Evolutionary conservation across 2,797 vertebrate species (phyloP), one percentile per base, ranked within the genome.

Genomic region (Melanotaenia maccullochi): DNA sequence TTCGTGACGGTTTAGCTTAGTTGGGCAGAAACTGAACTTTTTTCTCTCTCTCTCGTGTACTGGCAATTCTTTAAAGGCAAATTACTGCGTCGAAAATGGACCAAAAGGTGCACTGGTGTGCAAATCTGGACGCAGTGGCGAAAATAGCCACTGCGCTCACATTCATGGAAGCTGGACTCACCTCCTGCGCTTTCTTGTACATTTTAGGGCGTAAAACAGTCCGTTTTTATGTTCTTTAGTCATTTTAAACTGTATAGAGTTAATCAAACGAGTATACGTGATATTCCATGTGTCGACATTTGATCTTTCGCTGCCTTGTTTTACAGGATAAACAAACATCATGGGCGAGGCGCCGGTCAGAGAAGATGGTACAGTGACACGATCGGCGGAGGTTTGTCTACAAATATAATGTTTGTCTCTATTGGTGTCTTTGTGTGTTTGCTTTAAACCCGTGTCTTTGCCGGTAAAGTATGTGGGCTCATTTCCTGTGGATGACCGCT

Each of bases 381-480:
- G 94, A 67, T 94, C 94, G n/a, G 95, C 94, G 5, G 94, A 96
- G 94, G 95, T 95, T 84, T 78, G 25, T 32, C 3, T 1, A 22
- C 3, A 55, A 30, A 40, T 1, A 13, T 11, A 1, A 2, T 9
- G 24, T 32, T 47, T 9, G 3, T 33, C 24, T 25, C 1, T 1
- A 14, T 16, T 3, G 0, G 14, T 58, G 32, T 40, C 1, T 38
- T 8, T 40, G 11, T 70, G n/a, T 22, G 1, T 62, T 13, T 59
- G 14, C 2, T 52, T 9, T 72, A 18, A 76, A 25, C 5, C 13
- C 24, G 0, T 73, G 5, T 79, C 9, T 76, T 60, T n/a, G 11
- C 49, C 82, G 4, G 4, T 77, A 0, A 82, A 99, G 97, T 98
- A 98, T 0, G 95, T 98, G 77, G 98, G 97, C 65, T 99, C 97